Conservation (phyloP, 2,888 invertebrate species). For the Cataglyphis albicans region DNA sequence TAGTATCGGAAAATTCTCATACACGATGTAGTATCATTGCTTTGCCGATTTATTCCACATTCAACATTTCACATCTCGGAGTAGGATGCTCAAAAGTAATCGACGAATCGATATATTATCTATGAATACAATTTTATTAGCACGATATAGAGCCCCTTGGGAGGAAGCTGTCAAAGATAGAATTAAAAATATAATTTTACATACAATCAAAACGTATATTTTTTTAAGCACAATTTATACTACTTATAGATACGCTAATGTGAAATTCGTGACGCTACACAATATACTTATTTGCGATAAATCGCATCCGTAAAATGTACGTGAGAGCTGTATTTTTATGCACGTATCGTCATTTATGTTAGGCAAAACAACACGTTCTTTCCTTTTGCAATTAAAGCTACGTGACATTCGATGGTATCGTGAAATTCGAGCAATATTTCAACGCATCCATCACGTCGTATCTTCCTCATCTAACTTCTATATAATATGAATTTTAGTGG, state of each 20-base stretch:
- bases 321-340: slow-evolving; percentile 3
- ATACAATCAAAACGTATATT: not conserved
- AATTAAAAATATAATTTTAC: not conserved
- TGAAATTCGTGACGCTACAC: slow-evolving; percentile 2
- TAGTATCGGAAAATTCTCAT: not conserved
- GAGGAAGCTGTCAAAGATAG: not conserved
- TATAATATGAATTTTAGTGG: not conserved
- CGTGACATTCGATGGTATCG: slow-evolving; percentile 22
- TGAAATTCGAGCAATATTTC: slow-evolving; percentile 28
- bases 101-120: not conserved
- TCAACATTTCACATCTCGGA: not conserved
- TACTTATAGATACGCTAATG: not conserved
- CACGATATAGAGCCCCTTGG: not conserved
- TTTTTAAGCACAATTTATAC: not conserved
- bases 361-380: slow-evolving; percentile 35
- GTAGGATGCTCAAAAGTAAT: not conserved
- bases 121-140: not conserved
- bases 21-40: not conserved
- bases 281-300: slow-evolving; percentile 3
- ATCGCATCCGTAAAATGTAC: not conserved
- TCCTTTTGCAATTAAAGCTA: slow-evolving; percentile 47
- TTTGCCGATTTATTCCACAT: not conserved
- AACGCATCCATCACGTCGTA: not conserved
- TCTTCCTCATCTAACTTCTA: not conserved
- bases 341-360: slow-evolving; percentile 49